phyloP scores from a whole-genome alignment of 2,113 vertebrate genomes.

The Osmerus mordax region DNA sequence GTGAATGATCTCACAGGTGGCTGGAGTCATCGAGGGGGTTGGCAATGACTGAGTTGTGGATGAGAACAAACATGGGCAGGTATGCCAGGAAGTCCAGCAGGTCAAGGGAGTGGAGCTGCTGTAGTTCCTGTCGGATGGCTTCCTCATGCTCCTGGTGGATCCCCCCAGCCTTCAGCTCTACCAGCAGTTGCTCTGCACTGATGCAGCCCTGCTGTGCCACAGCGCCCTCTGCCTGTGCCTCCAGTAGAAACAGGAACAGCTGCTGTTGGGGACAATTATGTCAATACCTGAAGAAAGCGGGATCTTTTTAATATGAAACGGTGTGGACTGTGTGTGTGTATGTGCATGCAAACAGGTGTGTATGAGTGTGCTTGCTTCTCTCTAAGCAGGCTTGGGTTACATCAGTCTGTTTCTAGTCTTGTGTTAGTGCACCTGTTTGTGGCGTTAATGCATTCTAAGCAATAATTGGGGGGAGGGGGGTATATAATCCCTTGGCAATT shows the following conservation, averaged over 20 bases:
- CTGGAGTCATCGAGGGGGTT: conserved; percentile 59
- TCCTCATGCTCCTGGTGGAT: conserved; percentile 56
- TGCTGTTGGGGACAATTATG: conserved; percentile 44
- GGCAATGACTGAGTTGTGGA: conserved; percentile 64
- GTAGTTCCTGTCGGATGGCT: conserved; percentile 45
- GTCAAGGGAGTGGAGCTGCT: conserved; percentile 51
- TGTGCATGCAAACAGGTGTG: conserved; percentile 17
- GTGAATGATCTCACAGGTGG: conserved; percentile 47
- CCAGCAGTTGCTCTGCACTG: conserved; percentile 63
- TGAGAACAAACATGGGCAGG: conserved; percentile 67
- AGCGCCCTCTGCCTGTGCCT: conserved; percentile 36
- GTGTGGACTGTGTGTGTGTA: conserved; percentile 15
- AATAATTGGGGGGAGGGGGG: conserved; percentile 76
- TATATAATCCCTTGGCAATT: conserved; percentile 91
- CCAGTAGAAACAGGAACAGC: conserved; percentile 71
- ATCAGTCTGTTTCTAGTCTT: conserved; percentile 79
- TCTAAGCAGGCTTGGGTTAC: conserved; percentile 77
- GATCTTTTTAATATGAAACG: conserved; percentile 9
- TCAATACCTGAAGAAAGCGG: conserved; percentile 4
- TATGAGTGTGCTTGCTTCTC: conserved; percentile 20
- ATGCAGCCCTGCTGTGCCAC: conserved; percentile 46
- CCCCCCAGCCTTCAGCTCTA: conserved; percentile 67
- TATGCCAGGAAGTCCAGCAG: conserved; percentile 69
- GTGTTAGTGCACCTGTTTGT: conserved; percentile 96
- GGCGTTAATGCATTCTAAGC: conserved; percentile 89